Percentiles rank a stretch among this genome's conserved stretches.
These are phyloP conservation scores for Pelecanus crispus DNA, from an alignment of 2,113 vertebrate genomes.

Conservation along the genomic window DNA sequence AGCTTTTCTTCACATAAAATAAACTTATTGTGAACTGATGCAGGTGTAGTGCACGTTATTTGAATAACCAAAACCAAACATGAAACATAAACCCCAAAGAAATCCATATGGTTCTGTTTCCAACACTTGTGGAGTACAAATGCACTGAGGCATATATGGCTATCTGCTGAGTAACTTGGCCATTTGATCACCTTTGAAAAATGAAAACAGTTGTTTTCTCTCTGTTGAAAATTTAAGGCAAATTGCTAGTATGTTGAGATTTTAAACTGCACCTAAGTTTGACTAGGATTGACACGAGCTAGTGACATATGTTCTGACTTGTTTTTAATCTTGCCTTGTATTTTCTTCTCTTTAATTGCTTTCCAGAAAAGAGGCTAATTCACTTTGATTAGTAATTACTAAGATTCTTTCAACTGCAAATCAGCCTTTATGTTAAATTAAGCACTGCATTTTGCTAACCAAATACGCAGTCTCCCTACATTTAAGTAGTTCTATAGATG, in stretches of 20 bases:
- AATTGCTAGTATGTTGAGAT: neutral
- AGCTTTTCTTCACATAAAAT: slow-evolving; percentile 77
- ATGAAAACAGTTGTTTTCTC: neutral
- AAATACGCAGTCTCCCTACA: neutral
- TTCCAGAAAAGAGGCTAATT: slow-evolving; percentile 10
- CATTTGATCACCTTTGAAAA: neutral
- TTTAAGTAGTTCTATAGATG: neutral
- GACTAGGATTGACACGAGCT: neutral
- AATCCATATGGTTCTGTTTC: neutral
- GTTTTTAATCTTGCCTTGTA: neutral
- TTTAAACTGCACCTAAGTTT: neutral
- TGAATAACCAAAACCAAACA: slow-evolving; percentile 36
- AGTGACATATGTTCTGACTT: neutral
- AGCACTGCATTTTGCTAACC: neutral
- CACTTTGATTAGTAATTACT: neutral
- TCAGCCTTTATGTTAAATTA: neutral
- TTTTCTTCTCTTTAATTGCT: neutral
- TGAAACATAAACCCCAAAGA: neutral
- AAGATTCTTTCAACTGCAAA: neutral
- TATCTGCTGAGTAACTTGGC: neutral
- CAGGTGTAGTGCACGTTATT: slow-evolving; percentile 50
- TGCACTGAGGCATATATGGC: neutral
- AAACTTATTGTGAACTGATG: slow-evolving; percentile 73
- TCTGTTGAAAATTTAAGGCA: neutral
- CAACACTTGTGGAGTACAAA: neutral